These are phyloP conservation scores for Megalops cyprinoides DNA, from an alignment of 2,797 vertebrate genomes.

Conservation along the genomic window DNA sequence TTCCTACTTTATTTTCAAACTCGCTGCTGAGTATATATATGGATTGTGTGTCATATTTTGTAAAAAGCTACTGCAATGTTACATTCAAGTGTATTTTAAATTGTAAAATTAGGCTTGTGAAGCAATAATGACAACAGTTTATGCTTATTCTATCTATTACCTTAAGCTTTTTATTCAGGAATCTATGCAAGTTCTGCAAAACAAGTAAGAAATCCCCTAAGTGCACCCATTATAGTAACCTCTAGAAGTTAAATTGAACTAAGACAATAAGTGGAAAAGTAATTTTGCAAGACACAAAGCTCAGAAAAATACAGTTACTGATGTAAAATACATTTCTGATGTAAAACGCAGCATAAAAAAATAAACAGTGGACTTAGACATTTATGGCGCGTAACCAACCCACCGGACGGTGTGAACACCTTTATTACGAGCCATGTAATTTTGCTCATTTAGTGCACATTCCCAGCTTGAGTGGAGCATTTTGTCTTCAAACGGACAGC, in stretches of 20 bases:
- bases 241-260: no score
- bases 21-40: background rate
- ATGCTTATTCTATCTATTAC: constrained; percentile 2
- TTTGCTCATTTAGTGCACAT: constrained; percentile 4
- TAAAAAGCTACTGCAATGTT: no score
- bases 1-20: background rate
- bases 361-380: constrained; percentile 4
- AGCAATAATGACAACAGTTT: no score
- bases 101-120: no score
- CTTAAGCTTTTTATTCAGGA: background rate
- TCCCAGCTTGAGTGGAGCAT: background rate
- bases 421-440: constrained; percentile 7
- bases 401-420: background rate
- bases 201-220: no score
- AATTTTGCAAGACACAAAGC: background rate
- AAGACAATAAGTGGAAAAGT: no score
- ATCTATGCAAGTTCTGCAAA: no score
- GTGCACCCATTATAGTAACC: no score
- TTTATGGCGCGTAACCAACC: constrained; percentile 4
- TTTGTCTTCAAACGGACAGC: constrained; percentile 8
- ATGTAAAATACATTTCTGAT: background rate
- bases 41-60: background rate
- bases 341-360: background rate
- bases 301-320: background rate
- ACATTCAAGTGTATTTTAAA: background rate